Percentiles rank a stretch among this genome's conserved stretches.
Conservation (phyloP, 2,797 vertebrate genomes). For the Echiichthys vipera region DNA sequence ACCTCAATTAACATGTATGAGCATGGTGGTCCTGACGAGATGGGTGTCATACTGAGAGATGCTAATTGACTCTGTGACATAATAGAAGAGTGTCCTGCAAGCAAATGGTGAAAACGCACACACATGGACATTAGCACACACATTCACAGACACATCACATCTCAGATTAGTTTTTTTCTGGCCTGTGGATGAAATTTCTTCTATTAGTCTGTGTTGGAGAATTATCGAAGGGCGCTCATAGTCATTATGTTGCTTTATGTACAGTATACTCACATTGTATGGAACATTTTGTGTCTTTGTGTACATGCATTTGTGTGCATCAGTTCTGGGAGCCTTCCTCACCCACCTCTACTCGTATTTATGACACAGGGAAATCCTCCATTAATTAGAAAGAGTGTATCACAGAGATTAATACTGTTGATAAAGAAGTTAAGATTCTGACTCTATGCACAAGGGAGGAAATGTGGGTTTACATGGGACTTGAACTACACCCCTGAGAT, state of each 20-base stretch:
- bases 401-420: conserved; percentile 71
- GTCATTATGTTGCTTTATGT: not conserved
- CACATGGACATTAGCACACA: conserved; percentile 36
- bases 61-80: conserved; percentile 73
- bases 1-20: conserved; percentile 77
- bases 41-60: conserved; percentile 64
- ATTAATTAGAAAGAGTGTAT: conserved; percentile 79
- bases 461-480: conserved; percentile 51
- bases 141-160: conserved; percentile 2
- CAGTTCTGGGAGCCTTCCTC: conserved; percentile 35
- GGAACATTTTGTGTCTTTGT: not conserved
- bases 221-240: not conserved
- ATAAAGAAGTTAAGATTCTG: conserved; percentile 74
- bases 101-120: conserved; percentile 36
- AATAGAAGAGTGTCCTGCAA: conserved; percentile 53
- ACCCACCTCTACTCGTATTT: conserved; percentile 60
- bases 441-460: conserved; percentile 50
- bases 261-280: not conserved
- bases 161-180: not conserved
- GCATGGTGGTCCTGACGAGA: conserved; percentile 53
- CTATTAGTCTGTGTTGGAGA: not conserved
- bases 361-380: conserved; percentile 55
- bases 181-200: conserved; percentile 21
- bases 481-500: conserved; percentile 53
- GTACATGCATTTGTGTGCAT: not conserved